phyloP scores from a whole-genome alignment of 2,888 invertebrate genomes.

The Encarsia formosa region DNA sequence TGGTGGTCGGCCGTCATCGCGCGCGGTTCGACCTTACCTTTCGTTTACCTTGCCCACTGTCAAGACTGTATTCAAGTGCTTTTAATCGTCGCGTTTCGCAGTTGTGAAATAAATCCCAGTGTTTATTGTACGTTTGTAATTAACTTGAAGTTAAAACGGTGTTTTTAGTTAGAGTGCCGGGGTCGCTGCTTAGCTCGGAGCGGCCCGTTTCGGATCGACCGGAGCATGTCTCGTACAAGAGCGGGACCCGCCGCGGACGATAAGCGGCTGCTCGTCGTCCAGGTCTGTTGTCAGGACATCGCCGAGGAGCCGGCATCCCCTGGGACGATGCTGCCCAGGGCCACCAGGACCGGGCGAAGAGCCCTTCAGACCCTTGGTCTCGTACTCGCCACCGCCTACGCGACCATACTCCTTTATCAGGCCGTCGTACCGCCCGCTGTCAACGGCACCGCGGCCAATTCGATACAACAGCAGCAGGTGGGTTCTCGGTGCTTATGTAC shows the following conservation, averaged over 20 bases:
- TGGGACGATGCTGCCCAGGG: slow-evolving; percentile 53
- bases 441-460: neutral
- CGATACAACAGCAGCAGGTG: neutral
- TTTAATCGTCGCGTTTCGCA: too few species aligned
- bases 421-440: slow-evolving; percentile 52
- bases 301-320: slow-evolving; percentile 20
- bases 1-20: slow-evolving; percentile 21
- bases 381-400: slow-evolving; percentile 58
- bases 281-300: slow-evolving; percentile 24
- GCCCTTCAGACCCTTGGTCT: slow-evolving; percentile 51
- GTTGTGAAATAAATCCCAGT: too few species aligned
- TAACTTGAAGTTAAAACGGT: too few species aligned
- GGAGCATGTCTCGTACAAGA: neutral
- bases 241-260: neutral
- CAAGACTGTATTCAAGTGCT: too few species aligned
- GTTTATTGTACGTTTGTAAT: too few species aligned
- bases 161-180: slow-evolving; percentile 13
- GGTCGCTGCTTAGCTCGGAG: slow-evolving; percentile 3
- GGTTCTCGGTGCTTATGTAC: too few species aligned
- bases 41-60: too few species aligned
- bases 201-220: neutral
- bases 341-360: slow-evolving; percentile 49
- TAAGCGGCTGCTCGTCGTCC: neutral
- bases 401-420: slow-evolving; percentile 62
- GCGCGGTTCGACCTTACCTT: too few species aligned